A percentile compares a stretch with the other conserved stretches of the same genome.
These are phyloP conservation scores for Julus scandinavius DNA, from an alignment of 2,888 invertebrate species.

Conservation along the genomic window DNA sequence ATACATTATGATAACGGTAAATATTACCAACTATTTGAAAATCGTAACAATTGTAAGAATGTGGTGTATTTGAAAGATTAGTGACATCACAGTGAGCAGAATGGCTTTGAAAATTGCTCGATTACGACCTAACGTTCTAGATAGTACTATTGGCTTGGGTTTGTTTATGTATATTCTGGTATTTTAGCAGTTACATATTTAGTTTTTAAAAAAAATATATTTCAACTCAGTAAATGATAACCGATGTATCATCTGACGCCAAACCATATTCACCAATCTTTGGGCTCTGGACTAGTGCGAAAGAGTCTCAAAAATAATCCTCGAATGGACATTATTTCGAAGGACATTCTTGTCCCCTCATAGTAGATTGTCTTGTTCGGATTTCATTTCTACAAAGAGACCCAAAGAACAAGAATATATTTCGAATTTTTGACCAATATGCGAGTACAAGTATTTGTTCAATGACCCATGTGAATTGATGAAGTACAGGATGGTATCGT, in stretches of 20 bases:
- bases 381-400: too few relatives aligned
- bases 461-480: neutral
- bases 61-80: neutral
- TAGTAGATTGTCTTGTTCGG: too few relatives aligned
- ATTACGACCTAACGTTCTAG: neutral
- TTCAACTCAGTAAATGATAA: neutral
- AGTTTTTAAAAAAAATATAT: neutral
- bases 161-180: neutral
- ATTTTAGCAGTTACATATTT: neutral
- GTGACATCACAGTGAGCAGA: constrained; percentile 12
- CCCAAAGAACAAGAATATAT: neutral
- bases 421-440: neutral
- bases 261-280: neutral
- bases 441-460: neutral
- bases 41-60: neutral
- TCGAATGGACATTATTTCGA: neutral
- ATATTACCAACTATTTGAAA: constrained; percentile 40
- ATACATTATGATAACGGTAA: constrained; percentile 29
- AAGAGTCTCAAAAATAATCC: neutral
- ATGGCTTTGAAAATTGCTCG: constrained; percentile 20
- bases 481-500: neutral
- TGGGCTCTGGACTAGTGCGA: neutral
- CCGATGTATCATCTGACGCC: neutral
- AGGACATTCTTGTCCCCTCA: neutral
- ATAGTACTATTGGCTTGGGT: neutral